Evolutionary conservation across 2,888 invertebrate species (phyloP).

Genomic region (Arctia plantaginis): DNA sequence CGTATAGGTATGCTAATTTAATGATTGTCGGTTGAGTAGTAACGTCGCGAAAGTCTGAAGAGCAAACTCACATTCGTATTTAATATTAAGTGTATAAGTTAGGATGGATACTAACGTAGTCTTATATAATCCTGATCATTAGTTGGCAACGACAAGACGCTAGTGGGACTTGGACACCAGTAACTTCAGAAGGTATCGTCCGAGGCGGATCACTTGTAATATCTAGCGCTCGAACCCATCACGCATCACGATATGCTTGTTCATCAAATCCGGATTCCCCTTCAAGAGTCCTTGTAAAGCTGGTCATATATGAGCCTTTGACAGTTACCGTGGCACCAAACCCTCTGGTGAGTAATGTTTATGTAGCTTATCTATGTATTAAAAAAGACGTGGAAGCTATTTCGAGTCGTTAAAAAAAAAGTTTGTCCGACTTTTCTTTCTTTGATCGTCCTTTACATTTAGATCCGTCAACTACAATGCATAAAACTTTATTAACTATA

Average conservation of each 20-base stretch:
- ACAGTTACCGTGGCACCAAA: conserved; percentile 88
- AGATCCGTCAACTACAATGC: too few species aligned
- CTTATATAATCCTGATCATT: neutral
- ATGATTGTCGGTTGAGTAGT: neutral
- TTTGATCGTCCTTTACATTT: too few species aligned
- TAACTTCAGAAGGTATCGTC: conserved; percentile 71
- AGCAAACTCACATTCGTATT: neutral
- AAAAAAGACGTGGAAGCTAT: neutral
- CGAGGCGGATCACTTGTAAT: conserved; percentile 78
- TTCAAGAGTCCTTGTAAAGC: conserved; percentile 88
- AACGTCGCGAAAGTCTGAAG: neutral
- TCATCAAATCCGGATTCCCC: conserved; percentile 89
- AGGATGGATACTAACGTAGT: neutral
- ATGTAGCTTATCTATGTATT: neutral
- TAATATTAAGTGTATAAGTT: neutral
- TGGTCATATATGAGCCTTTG: conserved; percentile 89
- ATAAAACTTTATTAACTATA: too few species aligned
- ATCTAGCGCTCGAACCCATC: conserved; percentile 87
- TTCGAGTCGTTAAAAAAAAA: too few species aligned
- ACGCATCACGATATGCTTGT: conserved; percentile 90
- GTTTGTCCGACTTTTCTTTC: too few species aligned
- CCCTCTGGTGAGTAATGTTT: conserved; percentile 83
- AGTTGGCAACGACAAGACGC: conserved; percentile 83
- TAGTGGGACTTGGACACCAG: conserved; percentile 72
- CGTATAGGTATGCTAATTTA: neutral